A percentile compares a stretch with the other conserved stretches of the same genome.
Conservation (phyloP, 2,888 invertebrate species). For the Scaptomyza cyrtandrae region DNA sequence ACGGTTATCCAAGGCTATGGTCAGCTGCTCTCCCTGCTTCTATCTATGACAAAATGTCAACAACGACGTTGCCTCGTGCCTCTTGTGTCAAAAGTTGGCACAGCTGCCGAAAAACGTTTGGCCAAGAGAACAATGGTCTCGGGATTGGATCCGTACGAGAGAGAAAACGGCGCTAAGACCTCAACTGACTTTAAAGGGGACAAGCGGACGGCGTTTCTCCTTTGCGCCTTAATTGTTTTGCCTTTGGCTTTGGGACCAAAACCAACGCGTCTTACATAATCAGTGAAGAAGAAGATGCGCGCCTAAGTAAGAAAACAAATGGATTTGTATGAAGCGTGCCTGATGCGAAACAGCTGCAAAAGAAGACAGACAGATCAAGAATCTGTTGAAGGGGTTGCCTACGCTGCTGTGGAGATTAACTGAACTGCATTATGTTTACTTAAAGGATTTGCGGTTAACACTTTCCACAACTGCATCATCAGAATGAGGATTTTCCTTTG, state of each 20-base stretch:
- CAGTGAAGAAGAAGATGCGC: conserved; percentile 63
- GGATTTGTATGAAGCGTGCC: conserved; percentile 72
- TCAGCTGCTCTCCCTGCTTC: conserved; percentile 53
- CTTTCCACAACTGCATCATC: conserved; percentile 7
- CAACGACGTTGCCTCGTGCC: conserved; percentile 37
- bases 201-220: conserved; percentile 37
- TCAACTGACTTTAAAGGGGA: conserved; percentile 70
- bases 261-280: conserved; percentile 63
- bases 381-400: conserved; percentile 62
- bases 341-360: conserved; percentile 67
- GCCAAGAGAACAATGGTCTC: conserved; percentile 56
- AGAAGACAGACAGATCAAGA: conserved; percentile 37
- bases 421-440: conserved; percentile 42
- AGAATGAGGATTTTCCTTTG: conserved; percentile 2
- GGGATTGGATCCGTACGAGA: conserved; percentile 23
- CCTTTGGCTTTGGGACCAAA: conserved; percentile 41
- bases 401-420: conserved; percentile 50
- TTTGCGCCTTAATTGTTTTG: conserved; percentile 57
- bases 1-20: conserved; percentile 33
- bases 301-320: conserved; percentile 51
- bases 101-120: conserved; percentile 58
- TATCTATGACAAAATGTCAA: conserved; percentile 42
- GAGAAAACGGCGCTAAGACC: conserved; percentile 58
- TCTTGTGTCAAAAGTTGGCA: conserved; percentile 64
- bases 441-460: conserved; percentile 65